These are phyloP conservation scores for Proctacanthus coquilletti DNA, from an alignment of 1,140 invertebrate genomes.

Conservation along the genomic window DNA sequence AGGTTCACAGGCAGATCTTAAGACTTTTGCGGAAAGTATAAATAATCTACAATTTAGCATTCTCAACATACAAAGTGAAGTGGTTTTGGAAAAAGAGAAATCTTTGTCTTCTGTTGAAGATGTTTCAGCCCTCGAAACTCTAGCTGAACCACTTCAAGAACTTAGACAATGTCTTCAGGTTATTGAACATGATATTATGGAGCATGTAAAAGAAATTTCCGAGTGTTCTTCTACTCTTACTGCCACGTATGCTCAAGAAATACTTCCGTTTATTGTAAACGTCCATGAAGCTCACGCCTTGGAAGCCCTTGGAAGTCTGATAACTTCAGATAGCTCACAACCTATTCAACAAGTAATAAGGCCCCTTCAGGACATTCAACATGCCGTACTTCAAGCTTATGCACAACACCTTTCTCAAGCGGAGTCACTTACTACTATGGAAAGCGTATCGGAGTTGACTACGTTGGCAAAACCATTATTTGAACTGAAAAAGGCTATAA, in stretches of 20 bases:
- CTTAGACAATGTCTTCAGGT: slow-evolving; percentile 9
- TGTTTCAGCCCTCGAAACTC: slow-evolving; percentile 15
- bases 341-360: slow-evolving; percentile 6
- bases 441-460: slow-evolving; percentile 10
- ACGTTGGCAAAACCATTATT: slow-evolving; percentile 26
- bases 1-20: neutral
- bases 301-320: slow-evolving; percentile 8
- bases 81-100: neutral
- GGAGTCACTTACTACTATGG: slow-evolving; percentile 3
- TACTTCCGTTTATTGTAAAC: slow-evolving; percentile 6
- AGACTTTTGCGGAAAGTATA: neutral
- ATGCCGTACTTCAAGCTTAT: slow-evolving; percentile 9
- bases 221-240: neutral
- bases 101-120: slow-evolving; percentile 12
- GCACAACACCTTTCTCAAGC: slow-evolving; percentile 10
- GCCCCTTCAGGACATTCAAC: slow-evolving; percentile 9
- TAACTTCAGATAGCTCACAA: slow-evolving; percentile 1
- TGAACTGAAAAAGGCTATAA: slow-evolving; percentile 17
- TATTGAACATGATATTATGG: neutral
- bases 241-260: slow-evolving; percentile 3
- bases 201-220: neutral
- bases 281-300: slow-evolving; percentile 10
- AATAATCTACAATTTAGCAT: neutral
- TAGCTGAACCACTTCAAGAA: slow-evolving; percentile 18
- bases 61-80: neutral